Conservation (phyloP, 92 coral and sea anemone species). For the Galaxea fascicularis region DNA sequence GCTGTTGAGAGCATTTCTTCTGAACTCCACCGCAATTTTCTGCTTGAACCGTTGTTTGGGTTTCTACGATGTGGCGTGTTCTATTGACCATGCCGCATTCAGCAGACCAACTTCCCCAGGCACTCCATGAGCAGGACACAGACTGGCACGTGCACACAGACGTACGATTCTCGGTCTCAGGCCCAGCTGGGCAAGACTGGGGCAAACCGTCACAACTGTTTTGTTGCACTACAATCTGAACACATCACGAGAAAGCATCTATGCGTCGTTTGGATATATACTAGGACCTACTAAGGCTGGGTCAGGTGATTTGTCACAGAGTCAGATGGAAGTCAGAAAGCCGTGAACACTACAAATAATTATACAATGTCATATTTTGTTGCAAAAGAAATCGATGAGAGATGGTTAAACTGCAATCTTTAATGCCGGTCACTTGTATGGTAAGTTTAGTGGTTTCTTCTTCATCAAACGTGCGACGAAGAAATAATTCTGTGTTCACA, state of each 20-base stretch:
- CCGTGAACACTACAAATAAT: too few species aligned
- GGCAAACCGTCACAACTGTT: constrained; percentile 74
- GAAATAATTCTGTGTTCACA: too few species aligned
- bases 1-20: constrained; percentile 62
- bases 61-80: constrained; percentile 62
- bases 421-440: too few species aligned
- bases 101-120: constrained; percentile 81
- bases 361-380: too few species aligned
- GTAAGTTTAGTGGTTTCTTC: too few species aligned
- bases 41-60: constrained; percentile 65
- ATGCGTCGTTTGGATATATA: too few species aligned
- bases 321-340: too few species aligned
- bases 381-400: too few species aligned
- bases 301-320: too few species aligned
- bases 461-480: too few species aligned
- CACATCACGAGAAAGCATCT: neutral
- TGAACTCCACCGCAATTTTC: constrained; percentile 77
- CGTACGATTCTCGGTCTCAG: constrained; percentile 74
- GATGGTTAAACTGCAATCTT: too few species aligned
- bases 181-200: constrained; percentile 70
- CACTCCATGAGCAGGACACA: constrained; percentile 70
- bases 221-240: constrained; percentile 61
- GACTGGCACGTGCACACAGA: constrained; percentile 76
- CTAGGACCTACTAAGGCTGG: too few species aligned
- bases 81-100: constrained; percentile 79